phyloP scores from a whole-genome alignment of 1,140 invertebrate genomes.

The Drosophila mojavensis region DNA sequence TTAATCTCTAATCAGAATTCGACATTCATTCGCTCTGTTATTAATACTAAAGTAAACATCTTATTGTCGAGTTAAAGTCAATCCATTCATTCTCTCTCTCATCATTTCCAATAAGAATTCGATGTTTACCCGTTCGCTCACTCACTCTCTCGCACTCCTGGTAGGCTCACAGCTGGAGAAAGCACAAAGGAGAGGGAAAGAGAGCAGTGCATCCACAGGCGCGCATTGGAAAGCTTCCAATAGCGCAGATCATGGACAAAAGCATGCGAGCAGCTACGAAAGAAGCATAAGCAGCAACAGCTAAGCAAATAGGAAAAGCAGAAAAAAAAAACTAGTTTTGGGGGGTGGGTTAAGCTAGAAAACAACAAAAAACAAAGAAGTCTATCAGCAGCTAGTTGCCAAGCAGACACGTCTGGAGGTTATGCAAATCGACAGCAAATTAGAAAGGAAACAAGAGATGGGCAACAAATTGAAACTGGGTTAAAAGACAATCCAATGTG shows the following conservation, averaged over 20 bases:
- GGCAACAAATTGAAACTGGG: slow-evolving; percentile 60
- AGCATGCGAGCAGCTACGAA: too few species aligned
- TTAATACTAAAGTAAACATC: too few species aligned
- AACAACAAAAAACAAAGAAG: background rate
- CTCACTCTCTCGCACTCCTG: too few species aligned
- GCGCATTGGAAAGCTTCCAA: slow-evolving; percentile 16
- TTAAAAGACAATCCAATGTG: slow-evolving; percentile 28
- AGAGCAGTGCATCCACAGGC: too few species aligned
- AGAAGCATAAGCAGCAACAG: too few species aligned
- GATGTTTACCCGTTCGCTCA: too few species aligned
- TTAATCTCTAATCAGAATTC: too few species aligned
- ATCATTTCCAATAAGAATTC: too few species aligned
- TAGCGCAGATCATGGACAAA: background rate
- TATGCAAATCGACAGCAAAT: slow-evolving; percentile 72
- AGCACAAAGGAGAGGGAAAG: background rate
- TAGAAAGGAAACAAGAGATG: slow-evolving; percentile 70
- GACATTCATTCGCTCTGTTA: too few species aligned
- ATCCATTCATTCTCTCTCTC: too few species aligned
- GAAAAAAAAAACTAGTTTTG: slow-evolving; percentile 54
- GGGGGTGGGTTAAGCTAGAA: background rate
- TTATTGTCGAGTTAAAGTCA: too few species aligned
- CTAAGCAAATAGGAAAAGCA: background rate
- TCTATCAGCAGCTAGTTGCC: slow-evolving; percentile 30
- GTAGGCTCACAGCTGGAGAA: background rate
- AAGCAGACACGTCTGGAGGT: slow-evolving; percentile 49